Percentiles rank a stretch among this genome's conserved stretches.
phyloP scores from a whole-genome alignment of 2,888 invertebrate genomes.

The Drosophila algonquin region DNA sequence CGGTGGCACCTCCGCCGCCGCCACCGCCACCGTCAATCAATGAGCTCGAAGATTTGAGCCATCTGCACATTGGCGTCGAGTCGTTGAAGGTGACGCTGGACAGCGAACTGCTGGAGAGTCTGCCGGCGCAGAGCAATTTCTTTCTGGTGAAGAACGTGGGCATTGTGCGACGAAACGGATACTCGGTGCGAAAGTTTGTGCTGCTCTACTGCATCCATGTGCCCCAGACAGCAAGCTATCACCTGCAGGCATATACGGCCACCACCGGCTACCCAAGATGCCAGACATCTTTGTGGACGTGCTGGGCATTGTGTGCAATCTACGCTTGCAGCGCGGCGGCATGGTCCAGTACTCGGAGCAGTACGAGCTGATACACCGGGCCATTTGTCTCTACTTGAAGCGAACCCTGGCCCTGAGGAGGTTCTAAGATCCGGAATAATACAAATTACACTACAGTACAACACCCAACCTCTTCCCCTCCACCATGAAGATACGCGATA shows the following conservation, averaged over 20 bases:
- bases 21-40: conserved; percentile 4
- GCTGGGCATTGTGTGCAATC: conserved; percentile 94
- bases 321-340: conserved; percentile 95
- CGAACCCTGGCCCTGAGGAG: conserved; percentile 80
- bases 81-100: conserved; percentile 57
- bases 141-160: conserved; percentile 86
- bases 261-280: conserved; percentile 75
- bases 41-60: conserved; percentile 36
- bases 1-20: conserved; percentile 20
- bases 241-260: conserved; percentile 72
- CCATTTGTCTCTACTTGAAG: conserved; percentile 89
- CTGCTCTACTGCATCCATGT: conserved; percentile 77
- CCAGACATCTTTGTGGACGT: conserved; percentile 90
- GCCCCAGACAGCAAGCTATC: conserved; percentile 48
- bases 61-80: conserved; percentile 65
- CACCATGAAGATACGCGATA: conserved; percentile 8
- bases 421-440: conserved; percentile 59
- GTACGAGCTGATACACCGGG: conserved; percentile 96
- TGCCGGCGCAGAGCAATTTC: conserved; percentile 79
- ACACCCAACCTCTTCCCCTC: too few species aligned
- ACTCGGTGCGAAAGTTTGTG: conserved; percentile 85
- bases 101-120: conserved; percentile 46
- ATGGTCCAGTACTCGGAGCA: conserved; percentile 98
- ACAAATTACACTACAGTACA: conserved; percentile 3
- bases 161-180: conserved; percentile 85